phyloP scores from a whole-genome alignment of 2,888 invertebrate species.

The Hydriomena furcata region DNA sequence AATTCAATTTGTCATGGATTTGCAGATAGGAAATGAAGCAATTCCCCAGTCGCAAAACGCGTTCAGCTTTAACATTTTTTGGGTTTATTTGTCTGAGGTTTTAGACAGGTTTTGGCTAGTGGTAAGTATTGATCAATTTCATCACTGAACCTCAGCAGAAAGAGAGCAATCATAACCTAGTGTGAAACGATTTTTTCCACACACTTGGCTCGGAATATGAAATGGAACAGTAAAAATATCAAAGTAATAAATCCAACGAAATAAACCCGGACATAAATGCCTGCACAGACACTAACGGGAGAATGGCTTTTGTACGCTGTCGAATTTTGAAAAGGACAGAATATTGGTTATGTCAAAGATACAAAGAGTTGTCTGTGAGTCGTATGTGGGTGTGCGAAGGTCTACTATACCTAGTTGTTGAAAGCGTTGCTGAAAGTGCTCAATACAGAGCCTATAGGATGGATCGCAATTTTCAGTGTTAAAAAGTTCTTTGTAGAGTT shows the following conservation, averaged over 20 bases:
- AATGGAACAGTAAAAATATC: constrained; percentile 10
- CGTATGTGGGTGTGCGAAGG: neutral
- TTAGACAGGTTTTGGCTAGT: constrained; percentile 9
- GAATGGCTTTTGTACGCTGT: constrained; percentile 4
- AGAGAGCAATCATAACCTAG: neutral
- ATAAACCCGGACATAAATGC: constrained; percentile 9
- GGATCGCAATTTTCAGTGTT: constrained; percentile 1
- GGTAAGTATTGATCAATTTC: constrained; percentile 6
- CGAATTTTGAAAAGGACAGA: constrained; percentile 2
- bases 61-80: constrained; percentile 10
- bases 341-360: constrained; percentile 3
- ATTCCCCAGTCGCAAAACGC: constrained; percentile 1
- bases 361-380: neutral
- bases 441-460: neutral
- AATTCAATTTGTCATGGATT: constrained; percentile 6
- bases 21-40: constrained; percentile 4
- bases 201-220: constrained; percentile 5
- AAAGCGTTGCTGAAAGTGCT: neutral
- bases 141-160: neutral
- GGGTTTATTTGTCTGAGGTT: constrained; percentile 7
- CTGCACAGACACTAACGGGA: neutral
- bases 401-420: neutral
- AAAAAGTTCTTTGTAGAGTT: neutral
- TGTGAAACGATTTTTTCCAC: neutral
- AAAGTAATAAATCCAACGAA: constrained; percentile 8